Evolutionary conservation across 2,797 vertebrate genomes (phyloP), one percentile per base, ranked within the genome.

Genomic region (Phoebastria nigripes): DNA sequence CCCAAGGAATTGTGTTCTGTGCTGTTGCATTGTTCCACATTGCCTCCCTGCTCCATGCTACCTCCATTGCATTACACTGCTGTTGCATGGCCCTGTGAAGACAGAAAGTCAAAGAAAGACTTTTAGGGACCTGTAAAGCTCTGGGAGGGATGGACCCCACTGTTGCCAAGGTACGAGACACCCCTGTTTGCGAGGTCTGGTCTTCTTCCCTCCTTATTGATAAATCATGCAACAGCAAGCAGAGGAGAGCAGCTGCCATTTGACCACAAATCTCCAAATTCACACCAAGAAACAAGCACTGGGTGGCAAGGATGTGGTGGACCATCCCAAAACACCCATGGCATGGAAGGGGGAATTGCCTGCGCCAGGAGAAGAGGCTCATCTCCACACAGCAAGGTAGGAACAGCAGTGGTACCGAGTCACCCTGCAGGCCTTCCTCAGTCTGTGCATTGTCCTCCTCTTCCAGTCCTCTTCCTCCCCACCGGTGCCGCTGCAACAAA

Each of bases 261-360:
- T n/a, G 20, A 24, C 15, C 35, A 15, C 8, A 28, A 25, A 81
- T n/a, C 29, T 65, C 56, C 62, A 83, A 72, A 89, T 29, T 62
- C 54, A 52, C 26, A 25, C 31, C 26, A 15, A 78, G 25, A 78
- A 86, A 33, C 7, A 31, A 72, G 14, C 39, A 11, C 29, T 41
- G 52, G 13, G 14, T 16, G 22, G 4, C 42, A 37, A 67, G 21
- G 55, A 44, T 42, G 8, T 1, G 13, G 24, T 12, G 18, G 47
- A 26, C 41, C 58, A 59, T 28, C 51, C n/a, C 39, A 16, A 81
- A 74, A 51, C 33, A 62, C 3, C 31, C 65, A n/a, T 26, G 7
- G 24, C 31, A 10, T 0, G 1, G 61, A 52, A 20, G 0, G 4
- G 13, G n/a, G 9, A 70, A 10, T 1, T 18, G 8, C 12, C 41